Percentiles rank a stretch among this genome's conserved stretches.
Evolutionary conservation across 2,797 vertebrate genomes (phyloP).

Genomic region (Alauda arvensis): DNA sequence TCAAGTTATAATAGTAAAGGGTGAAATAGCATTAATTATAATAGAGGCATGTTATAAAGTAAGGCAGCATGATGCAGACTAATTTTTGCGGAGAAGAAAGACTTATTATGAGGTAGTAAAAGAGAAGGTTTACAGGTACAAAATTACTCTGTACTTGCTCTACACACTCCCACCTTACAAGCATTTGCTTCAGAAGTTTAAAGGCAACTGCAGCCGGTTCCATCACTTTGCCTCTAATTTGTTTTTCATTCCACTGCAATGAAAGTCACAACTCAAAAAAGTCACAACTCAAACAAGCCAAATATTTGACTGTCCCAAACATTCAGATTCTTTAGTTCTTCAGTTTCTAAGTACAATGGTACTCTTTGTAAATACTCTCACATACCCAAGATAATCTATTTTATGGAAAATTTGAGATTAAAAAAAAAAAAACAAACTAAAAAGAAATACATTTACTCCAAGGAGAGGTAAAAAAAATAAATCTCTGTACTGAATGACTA

Average conservation of each 20-base stretch:
- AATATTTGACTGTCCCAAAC: neutral
- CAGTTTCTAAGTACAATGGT: neutral
- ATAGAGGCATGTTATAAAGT: neutral
- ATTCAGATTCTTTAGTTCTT: neutral
- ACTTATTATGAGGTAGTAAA: neutral
- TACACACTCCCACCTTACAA: neutral
- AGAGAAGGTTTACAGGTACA: neutral
- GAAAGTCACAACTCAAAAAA: neutral
- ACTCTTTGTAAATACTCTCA: neutral
- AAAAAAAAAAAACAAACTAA: neutral
- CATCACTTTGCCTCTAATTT: neutral
- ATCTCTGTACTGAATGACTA: neutral
- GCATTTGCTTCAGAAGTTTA: neutral
- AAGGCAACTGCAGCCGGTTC: neutral
- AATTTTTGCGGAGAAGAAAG: neutral
- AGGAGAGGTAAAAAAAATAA: neutral
- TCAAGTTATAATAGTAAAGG: constrained; percentile 31
- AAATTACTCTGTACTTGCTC: neutral
- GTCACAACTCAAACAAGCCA: neutral
- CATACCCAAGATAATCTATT: neutral
- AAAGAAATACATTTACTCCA: neutral
- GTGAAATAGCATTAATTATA: constrained; percentile 27
- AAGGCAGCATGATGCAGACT: neutral
- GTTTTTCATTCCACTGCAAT: neutral
- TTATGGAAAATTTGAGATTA: neutral